Conservation (phyloP, 2,113 vertebrate genomes). For the Hiodon tergisus region DNA sequence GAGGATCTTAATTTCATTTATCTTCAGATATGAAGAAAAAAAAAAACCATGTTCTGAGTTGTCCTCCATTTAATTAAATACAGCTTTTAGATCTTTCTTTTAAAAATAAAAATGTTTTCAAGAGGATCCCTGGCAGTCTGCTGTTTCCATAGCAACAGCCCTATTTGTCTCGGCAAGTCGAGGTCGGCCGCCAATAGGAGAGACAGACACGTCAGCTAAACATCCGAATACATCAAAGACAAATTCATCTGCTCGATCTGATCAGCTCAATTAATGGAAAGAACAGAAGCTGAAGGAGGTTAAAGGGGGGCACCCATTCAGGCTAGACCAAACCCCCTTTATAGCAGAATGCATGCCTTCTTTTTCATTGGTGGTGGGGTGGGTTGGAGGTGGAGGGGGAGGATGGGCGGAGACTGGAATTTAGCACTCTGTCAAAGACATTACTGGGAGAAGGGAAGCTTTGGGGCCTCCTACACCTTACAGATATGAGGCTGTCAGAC, state of each 20-base stretch:
- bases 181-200: constrained; percentile 74
- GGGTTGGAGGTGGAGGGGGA: constrained; percentile 29
- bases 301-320: constrained; percentile 93
- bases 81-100: constrained; percentile 61
- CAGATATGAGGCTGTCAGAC: constrained; percentile 98
- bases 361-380: constrained; percentile 43
- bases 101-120: constrained; percentile 86
- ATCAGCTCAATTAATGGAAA: constrained; percentile 93
- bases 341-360: constrained; percentile 70
- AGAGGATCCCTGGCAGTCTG: constrained; percentile 83
- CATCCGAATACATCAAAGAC: constrained; percentile 79
- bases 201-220: constrained; percentile 72
- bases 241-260: constrained; percentile 85
- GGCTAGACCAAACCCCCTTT: constrained; percentile 72
- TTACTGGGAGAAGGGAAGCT: constrained; percentile 78
- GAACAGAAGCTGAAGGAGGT: constrained; percentile 87
- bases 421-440: constrained; percentile 93
- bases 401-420: constrained; percentile 69
- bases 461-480: constrained; percentile 85
- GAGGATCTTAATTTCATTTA: constrained; percentile 81
- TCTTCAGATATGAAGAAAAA: constrained; percentile 70
- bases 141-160: constrained; percentile 90
- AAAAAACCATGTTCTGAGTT: not conserved
- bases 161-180: constrained; percentile 79
- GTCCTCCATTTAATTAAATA: not conserved